Conservation (phyloP, 2,113 vertebrate species). For the Lepisosteus osseus region DNA sequence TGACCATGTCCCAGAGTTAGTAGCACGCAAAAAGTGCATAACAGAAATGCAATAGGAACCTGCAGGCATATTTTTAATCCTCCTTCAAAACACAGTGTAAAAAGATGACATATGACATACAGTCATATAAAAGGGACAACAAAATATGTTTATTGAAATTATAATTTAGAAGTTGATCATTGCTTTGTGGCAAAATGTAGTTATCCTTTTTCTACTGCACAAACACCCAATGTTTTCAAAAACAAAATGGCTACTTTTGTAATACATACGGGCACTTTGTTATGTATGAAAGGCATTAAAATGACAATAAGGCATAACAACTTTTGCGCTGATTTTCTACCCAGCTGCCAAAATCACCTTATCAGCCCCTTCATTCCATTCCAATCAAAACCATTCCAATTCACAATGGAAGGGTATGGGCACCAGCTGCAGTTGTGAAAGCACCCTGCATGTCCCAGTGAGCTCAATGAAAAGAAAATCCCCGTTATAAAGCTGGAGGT, state of each 20-base stretch:
- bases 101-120: not conserved
- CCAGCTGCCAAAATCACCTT: not conserved
- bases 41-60: not conserved
- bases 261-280: not conserved
- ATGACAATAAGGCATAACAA: conserved; percentile 6
- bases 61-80: not conserved
- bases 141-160: not conserved
- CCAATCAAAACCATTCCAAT: conserved; percentile 70
- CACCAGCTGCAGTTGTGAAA: conserved; percentile 72
- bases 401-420: conserved; percentile 62
- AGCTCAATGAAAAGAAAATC: conserved; percentile 66
- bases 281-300: conserved; percentile 20
- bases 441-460: conserved; percentile 62
- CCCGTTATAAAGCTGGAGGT: conserved; percentile 61
- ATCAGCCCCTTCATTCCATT: conserved; percentile 25
- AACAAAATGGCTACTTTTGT: not conserved
- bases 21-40: not conserved
- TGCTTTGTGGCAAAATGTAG: not conserved
- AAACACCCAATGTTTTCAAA: not conserved
- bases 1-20: not conserved
- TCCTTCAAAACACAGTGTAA: not conserved
- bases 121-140: not conserved
- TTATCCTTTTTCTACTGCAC: not conserved
- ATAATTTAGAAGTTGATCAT: not conserved
- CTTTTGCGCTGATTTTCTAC: conserved; percentile 8